Evolutionary conservation across 2,888 invertebrate species (phyloP).

Genomic region (Junonia oenone): DNA sequence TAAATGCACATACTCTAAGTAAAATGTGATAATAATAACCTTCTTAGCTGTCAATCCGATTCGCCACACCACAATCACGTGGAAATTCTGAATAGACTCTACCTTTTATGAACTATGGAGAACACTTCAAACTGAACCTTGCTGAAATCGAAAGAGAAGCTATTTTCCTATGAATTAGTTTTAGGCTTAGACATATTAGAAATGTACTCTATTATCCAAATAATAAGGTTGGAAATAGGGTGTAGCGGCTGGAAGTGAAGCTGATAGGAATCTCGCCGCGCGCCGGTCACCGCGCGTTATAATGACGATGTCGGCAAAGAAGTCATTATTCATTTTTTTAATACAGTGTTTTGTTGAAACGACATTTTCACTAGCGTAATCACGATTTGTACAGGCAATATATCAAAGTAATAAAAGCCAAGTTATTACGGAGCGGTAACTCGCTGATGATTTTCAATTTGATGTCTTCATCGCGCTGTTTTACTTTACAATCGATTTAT

Average conservation of each 20-base stretch:
- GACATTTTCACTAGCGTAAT: constrained; percentile 78
- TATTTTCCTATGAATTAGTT: constrained; percentile 39
- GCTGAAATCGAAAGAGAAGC: constrained; percentile 36
- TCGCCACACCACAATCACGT: constrained; percentile 67
- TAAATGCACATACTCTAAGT: constrained; percentile 51
- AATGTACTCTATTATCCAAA: constrained; percentile 27
- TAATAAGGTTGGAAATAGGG: constrained; percentile 40
- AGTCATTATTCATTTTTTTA: constrained; percentile 79
- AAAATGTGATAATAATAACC: constrained; percentile 78
- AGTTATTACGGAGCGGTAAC: constrained; percentile 55
- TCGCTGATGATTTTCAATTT: constrained; percentile 71
- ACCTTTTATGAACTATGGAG: constrained; percentile 34
- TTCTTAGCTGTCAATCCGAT: constrained; percentile 74
- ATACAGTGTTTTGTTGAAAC: constrained; percentile 76
- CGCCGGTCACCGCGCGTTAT: constrained; percentile 62
- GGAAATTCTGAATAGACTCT: constrained; percentile 51
- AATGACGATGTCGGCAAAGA: constrained; percentile 73
- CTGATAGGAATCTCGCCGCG: constrained; percentile 65
- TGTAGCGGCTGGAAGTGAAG: constrained; percentile 24
- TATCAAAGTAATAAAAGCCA: constrained; percentile 68
- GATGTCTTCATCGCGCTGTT: constrained; percentile 59
- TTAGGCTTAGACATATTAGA: constrained; percentile 17
- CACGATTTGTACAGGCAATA: constrained; percentile 72
- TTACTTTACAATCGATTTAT: constrained; percentile 38
- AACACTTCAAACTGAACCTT: constrained; percentile 36